These are phyloP conservation scores for Apomyelois bistriatella DNA, from an alignment of 2,888 invertebrate genomes.

Conservation along the genomic window DNA sequence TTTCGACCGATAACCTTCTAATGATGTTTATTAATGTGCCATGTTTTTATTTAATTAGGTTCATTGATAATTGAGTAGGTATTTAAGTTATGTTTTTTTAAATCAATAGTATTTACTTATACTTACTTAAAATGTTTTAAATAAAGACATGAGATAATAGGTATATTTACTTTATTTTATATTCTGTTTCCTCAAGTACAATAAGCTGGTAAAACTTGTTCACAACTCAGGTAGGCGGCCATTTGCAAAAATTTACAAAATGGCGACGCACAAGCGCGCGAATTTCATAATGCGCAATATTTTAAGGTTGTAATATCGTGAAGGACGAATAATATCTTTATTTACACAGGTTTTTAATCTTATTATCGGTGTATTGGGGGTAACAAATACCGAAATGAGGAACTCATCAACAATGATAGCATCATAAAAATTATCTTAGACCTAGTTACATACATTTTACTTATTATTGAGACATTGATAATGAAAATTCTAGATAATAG, in stretches of 20 bases:
- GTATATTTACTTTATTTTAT: too few species aligned
- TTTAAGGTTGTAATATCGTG: neutral
- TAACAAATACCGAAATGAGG: neutral
- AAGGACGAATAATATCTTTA: slow-evolving; percentile 1
- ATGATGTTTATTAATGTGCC: neutral
- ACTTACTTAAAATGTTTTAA: too few species aligned
- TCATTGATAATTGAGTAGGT: neutral
- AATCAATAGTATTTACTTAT: too few species aligned
- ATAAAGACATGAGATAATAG: too few species aligned
- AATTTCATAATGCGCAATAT: slow-evolving; percentile 7
- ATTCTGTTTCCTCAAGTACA: too few species aligned
- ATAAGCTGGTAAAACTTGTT: neutral
- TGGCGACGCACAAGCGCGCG: slow-evolving; percentile 3
- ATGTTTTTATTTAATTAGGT: neutral
- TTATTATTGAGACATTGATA: too few species aligned
- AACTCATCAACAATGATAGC: neutral
- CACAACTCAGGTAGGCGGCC: neutral
- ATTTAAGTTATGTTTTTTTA: too few species aligned
- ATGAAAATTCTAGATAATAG: too few species aligned
- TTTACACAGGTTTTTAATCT: neutral
- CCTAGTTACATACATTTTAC: too few species aligned
- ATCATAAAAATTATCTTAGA: too few species aligned
- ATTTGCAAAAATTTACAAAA: slow-evolving; percentile 5
- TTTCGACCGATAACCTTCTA: slow-evolving; percentile 4
- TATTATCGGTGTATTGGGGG: neutral